phyloP scores from a whole-genome alignment of 2,113 vertebrate genomes.

The Notiomystis cincta region DNA sequence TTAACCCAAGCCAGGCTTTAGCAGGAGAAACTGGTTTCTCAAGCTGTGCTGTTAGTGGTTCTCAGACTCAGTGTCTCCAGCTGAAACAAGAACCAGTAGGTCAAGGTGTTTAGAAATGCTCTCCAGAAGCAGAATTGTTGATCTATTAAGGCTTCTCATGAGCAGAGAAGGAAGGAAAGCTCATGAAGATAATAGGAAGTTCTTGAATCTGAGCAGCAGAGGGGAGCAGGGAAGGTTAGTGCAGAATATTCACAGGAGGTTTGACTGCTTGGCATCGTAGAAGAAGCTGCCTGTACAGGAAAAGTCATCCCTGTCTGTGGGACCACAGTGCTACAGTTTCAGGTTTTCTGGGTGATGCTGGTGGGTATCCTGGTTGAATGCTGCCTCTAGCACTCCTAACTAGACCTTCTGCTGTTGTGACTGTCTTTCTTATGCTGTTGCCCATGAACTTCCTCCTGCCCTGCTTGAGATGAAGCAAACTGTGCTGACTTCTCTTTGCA shows the following conservation, averaged over 20 bases:
- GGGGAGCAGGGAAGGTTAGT: background rate
- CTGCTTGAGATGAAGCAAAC: background rate
- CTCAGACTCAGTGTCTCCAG: background rate
- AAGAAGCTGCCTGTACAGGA: background rate
- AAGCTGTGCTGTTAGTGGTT: background rate
- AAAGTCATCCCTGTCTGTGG: background rate
- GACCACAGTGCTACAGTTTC: background rate
- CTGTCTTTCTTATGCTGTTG: background rate
- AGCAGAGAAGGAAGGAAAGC: background rate
- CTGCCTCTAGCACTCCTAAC: background rate
- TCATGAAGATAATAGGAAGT: background rate
- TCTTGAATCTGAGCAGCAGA: background rate
- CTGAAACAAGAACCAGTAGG: background rate
- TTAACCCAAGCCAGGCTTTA: background rate
- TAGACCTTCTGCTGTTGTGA: background rate
- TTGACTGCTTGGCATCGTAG: accelerated
- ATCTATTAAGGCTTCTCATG: background rate
- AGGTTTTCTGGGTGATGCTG: background rate
- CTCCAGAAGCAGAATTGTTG: background rate
- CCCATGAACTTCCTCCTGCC: background rate
- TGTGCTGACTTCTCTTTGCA: slow-evolving; percentile 55
- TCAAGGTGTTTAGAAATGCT: background rate
- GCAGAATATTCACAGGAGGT: background rate
- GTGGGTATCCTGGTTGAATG: background rate
- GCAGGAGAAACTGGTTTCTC: background rate